Conservation (phyloP, 2,797 vertebrate species). For the Serranus cabrilla region DNA sequence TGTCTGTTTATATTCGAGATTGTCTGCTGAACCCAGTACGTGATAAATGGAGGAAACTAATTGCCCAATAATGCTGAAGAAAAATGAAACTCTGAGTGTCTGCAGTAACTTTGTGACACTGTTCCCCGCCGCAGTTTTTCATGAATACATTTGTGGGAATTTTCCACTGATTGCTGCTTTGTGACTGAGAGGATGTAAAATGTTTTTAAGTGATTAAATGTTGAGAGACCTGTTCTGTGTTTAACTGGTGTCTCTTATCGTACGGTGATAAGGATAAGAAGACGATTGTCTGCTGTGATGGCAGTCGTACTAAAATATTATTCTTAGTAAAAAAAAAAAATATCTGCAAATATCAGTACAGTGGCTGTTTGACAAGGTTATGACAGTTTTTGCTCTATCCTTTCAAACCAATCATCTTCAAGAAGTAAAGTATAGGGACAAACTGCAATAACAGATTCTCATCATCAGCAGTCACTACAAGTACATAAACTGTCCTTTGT, state of each 20-base stretch:
- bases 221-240: slow-evolving; percentile 11
- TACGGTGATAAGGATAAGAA: background rate
- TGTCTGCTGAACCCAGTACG: slow-evolving; percentile 44
- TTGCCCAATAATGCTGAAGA: slow-evolving; percentile 59
- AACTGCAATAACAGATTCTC: too few relatives aligned
- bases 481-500: too few relatives aligned
- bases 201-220: slow-evolving; percentile 27
- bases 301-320: background rate
- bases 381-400: background rate
- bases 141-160: slow-evolving; percentile 45
- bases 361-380: background rate
- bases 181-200: slow-evolving; percentile 22
- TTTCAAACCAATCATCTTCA: background rate
- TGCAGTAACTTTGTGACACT: slow-evolving; percentile 41
- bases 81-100: slow-evolving; percentile 37
- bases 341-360: background rate
- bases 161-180: slow-evolving; percentile 34
- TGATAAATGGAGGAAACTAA: slow-evolving; percentile 67
- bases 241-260: background rate
- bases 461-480: too few relatives aligned
- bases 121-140: slow-evolving; percentile 43
- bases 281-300: background rate
- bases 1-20: slow-evolving; percentile 42
- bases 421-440: too few relatives aligned
- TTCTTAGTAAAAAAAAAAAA: background rate